Base-by-base conservation (phyloP, 2,797 vertebrate genomes). In the Falco cherrug region DNA sequence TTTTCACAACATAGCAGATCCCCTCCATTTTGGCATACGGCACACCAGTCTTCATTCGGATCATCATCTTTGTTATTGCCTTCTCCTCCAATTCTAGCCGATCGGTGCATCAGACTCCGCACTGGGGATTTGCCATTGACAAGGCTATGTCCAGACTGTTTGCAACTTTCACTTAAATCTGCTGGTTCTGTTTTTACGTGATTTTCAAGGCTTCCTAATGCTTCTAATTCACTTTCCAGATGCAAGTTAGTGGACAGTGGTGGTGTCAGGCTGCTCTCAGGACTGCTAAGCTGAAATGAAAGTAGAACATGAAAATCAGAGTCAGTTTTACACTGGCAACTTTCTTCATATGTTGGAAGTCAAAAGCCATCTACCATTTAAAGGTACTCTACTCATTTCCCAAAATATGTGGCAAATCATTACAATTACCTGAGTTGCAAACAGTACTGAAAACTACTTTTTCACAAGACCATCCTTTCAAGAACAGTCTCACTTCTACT, bases 41-140 rank as follows among this genome's bases (percentile, higher is more conserved):
- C 99, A 79, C 99, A 99, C 99, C 99, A 99, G 98, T 99, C 99
- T 97, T 99, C 99, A 71, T 99, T 99, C 13, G 99, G 99, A 91
- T 99, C 99, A 1, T 99, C 99, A 2, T 99, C 99, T 96, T 99
- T 99, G 94, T 97, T 98, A 74, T 43, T 92, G 45, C 96, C 95
- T 51, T 98, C 98, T 11, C 97, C 98, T 54, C 91, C 98, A 24
- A 84, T 97, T 28, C 98, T 97, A 13, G 97, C 88, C 1, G 98
- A 96, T 68, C 98, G 97, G 67, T 98, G 98, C 95, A 98, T 97
- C 16, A 98, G 97, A 79, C 96, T 97, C 48, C 98, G 95, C 96
- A 98, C 18, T 6, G 98, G 98, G 9, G 97, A 97, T 15, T 98
- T 99, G 19, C 99, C 99, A 82, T 99, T 99, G 45, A 99, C 99